A percentile compares a stretch with the other conserved stretches of the same genome.
phyloP scores from a whole-genome alignment of 1,140 invertebrate species.

The Neuroterus valhalla region DNA sequence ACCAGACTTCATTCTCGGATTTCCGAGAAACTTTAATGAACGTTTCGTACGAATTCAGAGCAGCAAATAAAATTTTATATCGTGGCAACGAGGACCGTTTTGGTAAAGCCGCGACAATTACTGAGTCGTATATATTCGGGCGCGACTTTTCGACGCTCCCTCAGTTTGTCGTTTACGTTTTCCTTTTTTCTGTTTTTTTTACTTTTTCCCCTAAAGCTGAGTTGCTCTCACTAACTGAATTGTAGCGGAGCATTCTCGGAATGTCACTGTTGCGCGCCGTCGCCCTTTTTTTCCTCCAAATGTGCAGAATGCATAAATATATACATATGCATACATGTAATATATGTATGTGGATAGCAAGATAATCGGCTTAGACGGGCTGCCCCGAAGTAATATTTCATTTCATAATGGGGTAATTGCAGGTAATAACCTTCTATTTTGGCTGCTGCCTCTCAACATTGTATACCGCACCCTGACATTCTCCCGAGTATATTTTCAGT shows the following conservation, averaged over 20 bases:
- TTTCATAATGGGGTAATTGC: background rate
- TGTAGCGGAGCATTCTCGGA: background rate
- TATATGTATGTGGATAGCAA: background rate
- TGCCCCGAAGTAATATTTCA: background rate
- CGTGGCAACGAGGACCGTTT: background rate
- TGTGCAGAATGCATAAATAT: background rate
- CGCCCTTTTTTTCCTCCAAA: background rate
- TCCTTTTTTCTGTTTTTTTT: background rate
- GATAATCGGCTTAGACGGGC: background rate
- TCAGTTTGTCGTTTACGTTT: background rate
- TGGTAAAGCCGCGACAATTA: background rate
- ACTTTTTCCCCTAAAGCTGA: background rate
- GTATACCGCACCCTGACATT: no score
- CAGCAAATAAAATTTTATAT: background rate
- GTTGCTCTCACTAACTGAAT: background rate
- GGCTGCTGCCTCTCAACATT: background rate
- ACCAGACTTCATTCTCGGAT: background rate
- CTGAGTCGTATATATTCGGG: background rate
- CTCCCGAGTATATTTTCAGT: no score
- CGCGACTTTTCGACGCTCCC: constrained; percentile 2
- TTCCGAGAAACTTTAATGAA: background rate
- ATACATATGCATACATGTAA: no score
- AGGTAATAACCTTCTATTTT: background rate
- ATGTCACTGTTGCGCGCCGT: background rate
- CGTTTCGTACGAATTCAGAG: constrained; percentile 5